Evolutionary conservation across 2,797 vertebrate species (phyloP).

Genomic region (Perodicticus potto): DNA sequence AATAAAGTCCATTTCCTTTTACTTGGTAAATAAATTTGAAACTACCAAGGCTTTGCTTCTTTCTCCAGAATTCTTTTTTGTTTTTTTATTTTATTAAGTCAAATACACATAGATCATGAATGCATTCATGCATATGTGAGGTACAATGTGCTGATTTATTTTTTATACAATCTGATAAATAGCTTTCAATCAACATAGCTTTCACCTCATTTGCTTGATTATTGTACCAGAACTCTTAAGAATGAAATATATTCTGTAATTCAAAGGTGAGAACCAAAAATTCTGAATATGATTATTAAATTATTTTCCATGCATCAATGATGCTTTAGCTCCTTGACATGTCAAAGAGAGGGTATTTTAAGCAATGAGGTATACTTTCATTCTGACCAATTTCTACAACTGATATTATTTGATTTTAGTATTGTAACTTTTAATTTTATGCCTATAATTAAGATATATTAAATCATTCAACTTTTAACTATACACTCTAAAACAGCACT

Average conservation of each 20-base stretch:
- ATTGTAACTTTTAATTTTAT: background rate
- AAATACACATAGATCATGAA: too few species aligned
- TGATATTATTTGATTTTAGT: background rate
- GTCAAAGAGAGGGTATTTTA: background rate
- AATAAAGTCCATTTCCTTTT: background rate
- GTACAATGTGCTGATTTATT: too few species aligned
- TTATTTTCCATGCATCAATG: background rate
- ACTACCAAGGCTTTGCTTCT: background rate
- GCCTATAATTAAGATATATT: background rate
- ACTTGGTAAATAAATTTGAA: conserved; percentile 1
- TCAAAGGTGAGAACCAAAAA: background rate
- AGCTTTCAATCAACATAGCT: too few species aligned
- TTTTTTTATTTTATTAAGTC: too few species aligned
- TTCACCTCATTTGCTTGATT: too few species aligned
- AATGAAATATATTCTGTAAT: background rate
- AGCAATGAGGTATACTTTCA: background rate
- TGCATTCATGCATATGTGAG: too few species aligned
- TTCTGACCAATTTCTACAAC: background rate
- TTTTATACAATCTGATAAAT: too few species aligned
- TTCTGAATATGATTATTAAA: background rate
- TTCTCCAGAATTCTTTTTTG: background rate
- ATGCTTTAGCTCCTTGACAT: background rate
- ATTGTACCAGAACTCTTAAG: background rate
- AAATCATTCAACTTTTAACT: conserved; percentile 7
- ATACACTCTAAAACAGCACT: background rate